phyloP scores from a whole-genome alignment of 2,888 invertebrate species.

The Lepidocyrtinus sp. region DNA sequence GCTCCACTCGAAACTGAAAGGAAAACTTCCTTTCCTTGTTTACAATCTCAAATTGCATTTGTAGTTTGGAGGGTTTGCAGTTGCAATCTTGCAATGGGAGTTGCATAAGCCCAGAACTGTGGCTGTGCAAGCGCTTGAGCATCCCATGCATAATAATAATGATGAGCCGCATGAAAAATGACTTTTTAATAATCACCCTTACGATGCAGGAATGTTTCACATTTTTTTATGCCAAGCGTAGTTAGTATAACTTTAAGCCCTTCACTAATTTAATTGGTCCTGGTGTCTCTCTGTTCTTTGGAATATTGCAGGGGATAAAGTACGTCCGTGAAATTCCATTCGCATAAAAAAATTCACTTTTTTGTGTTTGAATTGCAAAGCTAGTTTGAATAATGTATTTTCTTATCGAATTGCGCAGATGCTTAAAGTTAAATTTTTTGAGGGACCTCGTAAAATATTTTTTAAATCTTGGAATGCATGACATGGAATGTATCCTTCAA shows the following conservation, averaged over 20 bases:
- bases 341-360: too few species aligned
- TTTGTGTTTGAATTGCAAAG: too few species aligned
- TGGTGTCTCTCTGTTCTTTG: background rate
- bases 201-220: background rate
- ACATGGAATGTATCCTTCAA: background rate
- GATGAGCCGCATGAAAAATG: constrained; percentile 2
- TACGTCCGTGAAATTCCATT: background rate
- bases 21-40: constrained; percentile 4
- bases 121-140: too few species aligned
- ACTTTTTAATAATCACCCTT: constrained; percentile 7
- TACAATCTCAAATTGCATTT: background rate
- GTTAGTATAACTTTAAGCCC: background rate
- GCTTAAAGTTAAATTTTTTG: background rate
- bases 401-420: too few species aligned
- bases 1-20: background rate
- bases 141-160: background rate
- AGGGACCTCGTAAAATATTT: background rate
- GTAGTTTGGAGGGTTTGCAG: too few species aligned
- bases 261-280: constrained; percentile 13
- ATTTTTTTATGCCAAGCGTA: constrained; percentile 2
- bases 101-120: too few species aligned
- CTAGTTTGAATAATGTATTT: too few species aligned
- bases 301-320: background rate
- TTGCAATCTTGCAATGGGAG: background rate
- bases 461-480: too few species aligned